Percentiles rank a stretch among this genome's conserved stretches.
These are phyloP conservation scores for Argya squamiceps DNA, from an alignment of 2,797 vertebrate species.

Conservation along the genomic window DNA sequence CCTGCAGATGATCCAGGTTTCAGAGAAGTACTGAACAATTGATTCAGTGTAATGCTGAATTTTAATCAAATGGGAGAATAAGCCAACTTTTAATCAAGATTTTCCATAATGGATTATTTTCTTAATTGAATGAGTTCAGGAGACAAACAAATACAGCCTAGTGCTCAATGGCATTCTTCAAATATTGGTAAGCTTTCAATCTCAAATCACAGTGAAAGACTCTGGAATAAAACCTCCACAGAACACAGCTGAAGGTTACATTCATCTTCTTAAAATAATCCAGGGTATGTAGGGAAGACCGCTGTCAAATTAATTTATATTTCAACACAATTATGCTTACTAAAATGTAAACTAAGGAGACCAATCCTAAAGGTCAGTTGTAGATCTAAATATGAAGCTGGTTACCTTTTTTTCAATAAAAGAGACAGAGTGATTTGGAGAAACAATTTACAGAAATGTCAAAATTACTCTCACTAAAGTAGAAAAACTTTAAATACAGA, in stretches of 20 bases:
- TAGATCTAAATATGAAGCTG: neutral
- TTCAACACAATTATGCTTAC: conserved; percentile 26
- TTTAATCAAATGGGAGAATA: conserved; percentile 73
- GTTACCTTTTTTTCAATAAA: neutral
- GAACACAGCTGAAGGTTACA: conserved; percentile 63
- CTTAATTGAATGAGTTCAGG: conserved; percentile 70
- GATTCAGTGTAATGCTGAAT: conserved; percentile 70
- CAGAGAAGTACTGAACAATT: conserved; percentile 67
- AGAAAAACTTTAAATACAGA: neutral
- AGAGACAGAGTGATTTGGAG: neutral
- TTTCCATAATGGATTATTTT: conserved; percentile 76
- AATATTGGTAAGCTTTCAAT: conserved; percentile 75
- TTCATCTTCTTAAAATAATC: conserved; percentile 62
- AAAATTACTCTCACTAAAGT: neutral
- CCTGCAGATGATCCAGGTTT: conserved; percentile 39
- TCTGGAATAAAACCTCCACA: conserved; percentile 50
- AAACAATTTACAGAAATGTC: neutral
- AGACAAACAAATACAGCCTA: conserved; percentile 64
- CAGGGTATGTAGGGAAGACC: neutral
- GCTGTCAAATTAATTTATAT: conserved; percentile 45
- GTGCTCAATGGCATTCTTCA: conserved; percentile 64
- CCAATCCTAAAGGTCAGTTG: conserved; percentile 9
- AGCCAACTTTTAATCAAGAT: conserved; percentile 75
- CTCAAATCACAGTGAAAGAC: conserved; percentile 26
- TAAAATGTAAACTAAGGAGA: conserved; percentile 27